These are phyloP conservation scores for Megatriorchis doriae DNA, from an alignment of 2,113 vertebrate species.

Conservation along the genomic window DNA sequence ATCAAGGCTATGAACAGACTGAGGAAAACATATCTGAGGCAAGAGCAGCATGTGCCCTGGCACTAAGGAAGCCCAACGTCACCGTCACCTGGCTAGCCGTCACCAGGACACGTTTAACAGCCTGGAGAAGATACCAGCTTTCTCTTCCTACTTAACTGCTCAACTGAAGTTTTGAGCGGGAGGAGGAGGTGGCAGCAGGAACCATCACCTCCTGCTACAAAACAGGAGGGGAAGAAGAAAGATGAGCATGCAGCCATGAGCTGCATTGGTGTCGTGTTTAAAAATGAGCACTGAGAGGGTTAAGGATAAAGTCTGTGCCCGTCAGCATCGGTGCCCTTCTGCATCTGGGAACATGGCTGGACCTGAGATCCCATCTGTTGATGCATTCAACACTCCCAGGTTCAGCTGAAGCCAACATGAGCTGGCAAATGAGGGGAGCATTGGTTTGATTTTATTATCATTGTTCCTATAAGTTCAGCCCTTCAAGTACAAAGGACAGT, in stretches of 20 bases:
- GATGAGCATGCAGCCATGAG: fast-evolving
- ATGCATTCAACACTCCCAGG: neutral
- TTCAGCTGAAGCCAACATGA: neutral
- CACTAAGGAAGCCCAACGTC: neutral
- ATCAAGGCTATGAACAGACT: neutral
- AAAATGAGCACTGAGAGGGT: neutral
- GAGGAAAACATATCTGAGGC: neutral
- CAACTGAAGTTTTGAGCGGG: neutral
- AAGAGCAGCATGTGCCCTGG: neutral
- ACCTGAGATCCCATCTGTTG: neutral
- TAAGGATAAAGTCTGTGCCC: neutral
- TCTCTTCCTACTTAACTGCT: neutral
- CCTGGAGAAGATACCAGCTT: neutral
- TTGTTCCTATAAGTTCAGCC: neutral
- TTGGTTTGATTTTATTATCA: neutral
- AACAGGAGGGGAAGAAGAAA: neutral
- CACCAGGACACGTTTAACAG: neutral
- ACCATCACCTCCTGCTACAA: neutral
- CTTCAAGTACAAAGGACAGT: neutral
- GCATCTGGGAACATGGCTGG: neutral
- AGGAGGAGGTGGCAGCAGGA: neutral
- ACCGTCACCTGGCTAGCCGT: neutral
- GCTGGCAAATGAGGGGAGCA: fast-evolving
- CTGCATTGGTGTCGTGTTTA: neutral
- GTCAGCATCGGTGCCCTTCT: neutral